Base-by-base conservation (phyloP, 2,888 invertebrate genomes). In the Agelastica alni region DNA sequence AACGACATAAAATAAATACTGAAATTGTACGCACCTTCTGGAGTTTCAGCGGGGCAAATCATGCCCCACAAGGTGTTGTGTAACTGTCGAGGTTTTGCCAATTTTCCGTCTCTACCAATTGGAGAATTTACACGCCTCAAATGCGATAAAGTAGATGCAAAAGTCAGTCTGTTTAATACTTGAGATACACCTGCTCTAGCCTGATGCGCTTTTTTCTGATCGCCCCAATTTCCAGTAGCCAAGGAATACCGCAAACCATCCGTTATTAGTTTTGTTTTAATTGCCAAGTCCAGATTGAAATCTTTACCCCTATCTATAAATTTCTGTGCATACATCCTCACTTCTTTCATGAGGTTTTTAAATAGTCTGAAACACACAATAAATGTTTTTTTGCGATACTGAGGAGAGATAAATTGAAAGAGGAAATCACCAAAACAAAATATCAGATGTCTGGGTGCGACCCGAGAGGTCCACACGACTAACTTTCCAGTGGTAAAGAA, bases 31-130 rank as follows among this genome's bases (percentile, higher is more conserved):
- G 2, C 20, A 39, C 37, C 98, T 80, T 99, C 99, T 0, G 99
- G 99, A 0, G 99, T 99, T 80, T 99, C 99, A 26, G 99, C 99
- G 48, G 99, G 99, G 72, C 99, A 99, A 65, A 99, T 90, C 97
- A 98, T 99, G 42, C 99, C 99, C 99, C 99, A 99, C 48, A 97
- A 81, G 0, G 99, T 99, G 74, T 99, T 99, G 77, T 99, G 99
- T 63, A 99, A 82, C 78, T 99, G 99, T 69, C 99, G 89, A 32
- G 99, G 99, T 75, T 98, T 96, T 0, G 99, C 99, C 65, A 99
- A 78, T 81, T 99, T 99, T 59, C 99, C 99, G 77, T 99, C 99
- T 62, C 99, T 85, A 58, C 99, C 62, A 73, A 99, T 98, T 0
- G 99, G 99, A 2, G 99, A 99, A 77, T 99, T 99, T 0, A 99